A percentile compares a stretch with the other conserved stretches of the same genome.
These are phyloP conservation scores for Bettongia penicillata DNA, from an alignment of 2,113 vertebrate genomes.

Conservation along the genomic window DNA sequence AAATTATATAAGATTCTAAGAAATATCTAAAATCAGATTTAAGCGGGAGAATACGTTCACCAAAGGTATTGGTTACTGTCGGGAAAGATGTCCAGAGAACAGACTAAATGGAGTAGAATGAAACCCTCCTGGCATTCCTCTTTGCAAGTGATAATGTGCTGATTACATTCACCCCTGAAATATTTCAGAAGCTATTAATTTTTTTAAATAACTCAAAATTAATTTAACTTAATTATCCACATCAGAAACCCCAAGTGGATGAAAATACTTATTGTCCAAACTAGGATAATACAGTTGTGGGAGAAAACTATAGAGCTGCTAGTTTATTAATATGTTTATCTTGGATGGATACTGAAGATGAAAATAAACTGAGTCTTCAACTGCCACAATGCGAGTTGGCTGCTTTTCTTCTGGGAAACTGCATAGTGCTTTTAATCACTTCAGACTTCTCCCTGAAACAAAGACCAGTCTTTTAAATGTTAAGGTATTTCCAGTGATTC, in stretches of 20 bases:
- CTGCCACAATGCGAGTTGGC: not conserved
- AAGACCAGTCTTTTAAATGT: not conserved
- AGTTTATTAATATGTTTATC: not conserved
- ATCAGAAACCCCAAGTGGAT: not conserved
- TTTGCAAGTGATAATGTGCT: not conserved
- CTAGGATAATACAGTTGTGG: not conserved
- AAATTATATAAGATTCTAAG: not conserved
- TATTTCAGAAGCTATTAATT: not conserved
- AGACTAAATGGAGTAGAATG: not conserved
- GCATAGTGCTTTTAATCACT: not conserved
- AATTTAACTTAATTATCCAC: not conserved
- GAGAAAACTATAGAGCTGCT: not conserved
- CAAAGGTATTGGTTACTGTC: not conserved
- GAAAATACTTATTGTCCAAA: not conserved
- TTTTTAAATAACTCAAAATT: not conserved
- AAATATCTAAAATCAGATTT: not conserved
- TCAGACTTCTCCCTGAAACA: not conserved
- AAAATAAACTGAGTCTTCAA: not conserved
- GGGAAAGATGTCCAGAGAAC: not conserved
- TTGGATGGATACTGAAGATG: not conserved
- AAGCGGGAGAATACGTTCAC: not conserved
- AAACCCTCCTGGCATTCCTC: not conserved
- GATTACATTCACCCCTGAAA: not conserved
- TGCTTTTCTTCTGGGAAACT: not conserved
- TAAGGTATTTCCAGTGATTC: not conserved